Conservation (phyloP, 1,140 invertebrate species). For the Pseudachorutes palmiensis region DNA sequence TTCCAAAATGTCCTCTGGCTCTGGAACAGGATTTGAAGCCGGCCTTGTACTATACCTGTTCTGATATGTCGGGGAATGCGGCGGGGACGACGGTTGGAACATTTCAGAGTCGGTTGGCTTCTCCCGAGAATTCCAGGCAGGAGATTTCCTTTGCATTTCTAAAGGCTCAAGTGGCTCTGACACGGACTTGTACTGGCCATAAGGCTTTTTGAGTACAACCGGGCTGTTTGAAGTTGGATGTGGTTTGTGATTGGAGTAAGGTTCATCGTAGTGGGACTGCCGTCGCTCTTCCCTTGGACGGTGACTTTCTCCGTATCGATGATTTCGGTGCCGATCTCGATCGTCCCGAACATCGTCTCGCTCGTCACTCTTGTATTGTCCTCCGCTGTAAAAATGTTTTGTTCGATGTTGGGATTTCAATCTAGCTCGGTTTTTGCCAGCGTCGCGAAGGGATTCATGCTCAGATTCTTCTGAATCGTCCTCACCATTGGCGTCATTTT, state of each 20-base stretch:
- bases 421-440: no score
- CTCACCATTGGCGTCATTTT: neutral
- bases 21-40: neutral
- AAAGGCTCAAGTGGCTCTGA: neutral
- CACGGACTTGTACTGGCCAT: conserved; percentile 15
- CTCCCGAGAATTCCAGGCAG: neutral
- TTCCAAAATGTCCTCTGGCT: conserved; percentile 34
- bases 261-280: neutral
- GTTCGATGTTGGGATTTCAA: no score
- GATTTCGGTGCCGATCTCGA: neutral
- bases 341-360: neutral
- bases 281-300: neutral
- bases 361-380: neutral
- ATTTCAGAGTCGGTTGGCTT: neutral
- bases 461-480: neutral
- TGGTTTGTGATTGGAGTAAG: neutral
- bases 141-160: neutral
- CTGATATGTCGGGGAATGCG: conserved; percentile 4
- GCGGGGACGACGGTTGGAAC: neutral
- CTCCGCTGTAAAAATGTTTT: neutral
- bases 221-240: conserved; percentile 12
- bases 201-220: conserved; percentile 30
- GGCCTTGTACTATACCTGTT: no score
- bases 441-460: neutral
- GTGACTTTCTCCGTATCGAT: neutral